Conservation (phyloP, 2,113 vertebrate genomes). For the Bagarius yarrelli region DNA sequence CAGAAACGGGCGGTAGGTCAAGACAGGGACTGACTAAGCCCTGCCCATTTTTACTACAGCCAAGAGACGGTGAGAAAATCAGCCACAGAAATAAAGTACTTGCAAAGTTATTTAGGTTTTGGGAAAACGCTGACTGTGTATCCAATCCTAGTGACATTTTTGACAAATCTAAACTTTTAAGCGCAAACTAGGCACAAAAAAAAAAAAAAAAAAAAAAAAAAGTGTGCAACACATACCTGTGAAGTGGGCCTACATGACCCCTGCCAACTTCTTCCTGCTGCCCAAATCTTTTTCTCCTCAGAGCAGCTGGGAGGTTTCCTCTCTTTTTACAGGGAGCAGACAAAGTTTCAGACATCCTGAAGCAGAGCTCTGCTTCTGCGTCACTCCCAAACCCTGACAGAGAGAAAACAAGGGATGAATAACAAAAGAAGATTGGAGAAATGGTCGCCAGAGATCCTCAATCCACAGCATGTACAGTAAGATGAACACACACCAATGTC, state of each 20-base stretch:
- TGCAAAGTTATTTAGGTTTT: too few species aligned
- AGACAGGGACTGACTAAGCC: constrained; percentile 48
- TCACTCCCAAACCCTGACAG: constrained; percentile 85
- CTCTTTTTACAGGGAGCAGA: constrained; percentile 57
- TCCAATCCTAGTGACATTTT: neutral
- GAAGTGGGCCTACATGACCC: constrained; percentile 73
- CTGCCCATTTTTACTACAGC: constrained; percentile 37
- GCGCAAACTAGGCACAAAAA: neutral
- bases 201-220: too few species aligned
- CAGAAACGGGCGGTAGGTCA: constrained; percentile 54
- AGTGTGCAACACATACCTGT: constrained; percentile 76
- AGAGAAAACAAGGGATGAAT: neutral
- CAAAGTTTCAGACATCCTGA: constrained; percentile 79
- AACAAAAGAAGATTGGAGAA: neutral
- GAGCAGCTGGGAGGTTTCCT: constrained; percentile 69
- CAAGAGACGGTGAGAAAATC: constrained; percentile 28
- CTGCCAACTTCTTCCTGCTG: constrained; percentile 73
- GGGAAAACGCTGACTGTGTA: too few species aligned
- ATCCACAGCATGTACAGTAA: neutral
- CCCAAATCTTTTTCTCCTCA: constrained; percentile 76
- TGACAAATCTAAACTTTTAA: neutral
- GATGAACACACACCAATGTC: neutral
- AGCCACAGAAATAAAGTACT: neutral
- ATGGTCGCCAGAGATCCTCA: neutral
- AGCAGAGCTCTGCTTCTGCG: constrained; percentile 82